Base-by-base conservation (phyloP, 1,140 invertebrate genomes). In the Dendrolimus kikuchii region DNA sequence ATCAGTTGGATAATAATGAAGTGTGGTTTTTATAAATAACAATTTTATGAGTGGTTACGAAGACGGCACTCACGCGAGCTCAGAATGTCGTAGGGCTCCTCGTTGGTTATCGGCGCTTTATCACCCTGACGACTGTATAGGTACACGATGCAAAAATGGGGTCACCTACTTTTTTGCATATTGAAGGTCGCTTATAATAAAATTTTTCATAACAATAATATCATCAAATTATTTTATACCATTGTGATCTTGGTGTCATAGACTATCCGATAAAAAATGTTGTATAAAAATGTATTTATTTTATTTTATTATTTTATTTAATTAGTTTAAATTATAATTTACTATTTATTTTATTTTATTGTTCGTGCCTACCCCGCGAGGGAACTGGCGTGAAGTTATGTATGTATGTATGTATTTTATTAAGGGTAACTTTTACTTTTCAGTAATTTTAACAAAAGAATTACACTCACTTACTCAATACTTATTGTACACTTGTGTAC, bases 111-210 rank as follows among this genome's bases (percentile, higher is more conserved):
- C 74, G 53, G 49, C 37, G 37, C 57, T 66, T 76, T 77, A 73
- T 81, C 73, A 53, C 46, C 46, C 48, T 47, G 48, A 52, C 62
- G 53, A 59, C 61, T 50, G 56, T 58, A 62, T 68, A 71, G 67
- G 66, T 72, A 66, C 23, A 23, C 23, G 23, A 59, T 71, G 69
- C 67, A 68, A 75, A 78, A 74, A 75, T 74, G 55, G 71, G 68
- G 79, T 77, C 76, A 77, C 77, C 77, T 70, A 82, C 73, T 75
- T 81, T n/a, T 75, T 72, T 57, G 61, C 67, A 66, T 59, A 71
- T 68, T 78, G 77, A 82, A 80, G 79, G 79, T 80, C 77, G 63
- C 64, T 49, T 71, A 78, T 77, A 66, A 60, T 56, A 51, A 55
- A 49, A n/a, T 23, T 71, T 70, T 66, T 70, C 68, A 70, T 71